Percentiles rank a stretch among this genome's conserved stretches.
Evolutionary conservation across 2,888 invertebrate species (phyloP).

Genomic region (Synergus itoensis): DNA sequence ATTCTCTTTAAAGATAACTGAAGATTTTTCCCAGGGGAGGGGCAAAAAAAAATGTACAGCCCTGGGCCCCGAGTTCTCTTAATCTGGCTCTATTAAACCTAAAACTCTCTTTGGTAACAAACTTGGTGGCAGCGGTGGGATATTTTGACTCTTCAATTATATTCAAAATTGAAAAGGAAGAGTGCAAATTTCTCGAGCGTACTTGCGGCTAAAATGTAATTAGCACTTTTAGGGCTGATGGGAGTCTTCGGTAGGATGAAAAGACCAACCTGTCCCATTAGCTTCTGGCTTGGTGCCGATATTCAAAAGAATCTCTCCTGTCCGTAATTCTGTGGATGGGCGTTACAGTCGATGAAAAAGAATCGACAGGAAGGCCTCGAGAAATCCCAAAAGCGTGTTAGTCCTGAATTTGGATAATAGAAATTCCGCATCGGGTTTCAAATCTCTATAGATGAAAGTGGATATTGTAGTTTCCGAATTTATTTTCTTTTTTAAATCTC

Average conservation of each 20-base stretch:
- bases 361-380: not conserved
- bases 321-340: conserved; percentile 55
- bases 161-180: no score
- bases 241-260: conserved; percentile 62
- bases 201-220: conserved; percentile 57
- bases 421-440: conserved; percentile 21
- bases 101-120: no score
- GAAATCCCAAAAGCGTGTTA: conserved; percentile 13
- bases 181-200: not conserved
- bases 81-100: no score
- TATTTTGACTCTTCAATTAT: no score
- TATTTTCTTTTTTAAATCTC: no score
- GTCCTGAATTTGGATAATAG: conserved; percentile 18
- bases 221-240: conserved; percentile 66
- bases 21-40: no score
- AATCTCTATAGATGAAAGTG: conserved; percentile 1
- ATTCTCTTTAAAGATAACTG: no score
- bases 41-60: no score
- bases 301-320: conserved; percentile 32
- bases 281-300: conserved; percentile 57
- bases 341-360: conserved; percentile 53
- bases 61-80: no score
- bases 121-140: no score
- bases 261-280: conserved; percentile 69
- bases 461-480: conserved; percentile 1